Conservation (phyloP, 2,888 invertebrate species). For the Formica aserva region DNA sequence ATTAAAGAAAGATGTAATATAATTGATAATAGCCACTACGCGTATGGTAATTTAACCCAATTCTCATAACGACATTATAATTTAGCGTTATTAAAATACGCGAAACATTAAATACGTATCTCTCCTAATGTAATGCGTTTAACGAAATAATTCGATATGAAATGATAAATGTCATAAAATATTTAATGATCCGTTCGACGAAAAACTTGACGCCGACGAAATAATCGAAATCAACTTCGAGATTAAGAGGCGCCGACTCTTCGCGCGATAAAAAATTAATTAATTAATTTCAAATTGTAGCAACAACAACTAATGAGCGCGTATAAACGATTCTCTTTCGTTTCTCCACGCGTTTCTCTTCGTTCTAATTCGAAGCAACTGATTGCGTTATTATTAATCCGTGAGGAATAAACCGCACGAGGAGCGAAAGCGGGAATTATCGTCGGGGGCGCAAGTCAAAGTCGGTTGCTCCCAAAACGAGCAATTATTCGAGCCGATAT, state of each 20-base stretch:
- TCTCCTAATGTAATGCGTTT: background rate
- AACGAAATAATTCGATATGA: background rate
- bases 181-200: background rate
- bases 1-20: background rate
- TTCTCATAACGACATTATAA: background rate
- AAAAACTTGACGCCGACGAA: background rate
- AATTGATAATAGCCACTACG: too few species aligned
- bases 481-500: background rate
- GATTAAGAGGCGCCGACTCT: background rate
- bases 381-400: background rate
- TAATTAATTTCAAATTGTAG: background rate
- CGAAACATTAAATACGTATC: background rate
- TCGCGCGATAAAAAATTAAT: background rate
- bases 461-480: background rate
- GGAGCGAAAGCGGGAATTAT: background rate
- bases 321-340: background rate
- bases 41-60: background rate
- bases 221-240: background rate
- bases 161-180: background rate
- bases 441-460: background rate
- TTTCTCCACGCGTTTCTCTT: background rate
- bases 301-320: background rate
- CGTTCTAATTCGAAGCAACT: background rate
- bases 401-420: background rate
- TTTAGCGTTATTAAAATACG: conserved; percentile 6